Percentiles rank a stretch among this genome's conserved stretches.
phyloP scores from a whole-genome alignment of 2,113 vertebrate species.

The Cyprinodon tularosa region DNA sequence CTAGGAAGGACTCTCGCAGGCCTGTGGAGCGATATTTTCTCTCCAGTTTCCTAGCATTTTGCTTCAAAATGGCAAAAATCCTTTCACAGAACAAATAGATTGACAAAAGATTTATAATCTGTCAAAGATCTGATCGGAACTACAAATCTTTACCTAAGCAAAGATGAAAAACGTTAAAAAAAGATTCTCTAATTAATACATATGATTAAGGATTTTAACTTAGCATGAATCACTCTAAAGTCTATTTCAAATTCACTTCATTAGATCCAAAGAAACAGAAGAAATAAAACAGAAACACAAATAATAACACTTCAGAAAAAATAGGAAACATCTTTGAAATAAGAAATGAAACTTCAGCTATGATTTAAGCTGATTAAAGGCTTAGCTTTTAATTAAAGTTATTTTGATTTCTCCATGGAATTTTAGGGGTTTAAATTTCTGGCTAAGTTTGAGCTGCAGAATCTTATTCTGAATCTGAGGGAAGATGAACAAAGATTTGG shows the following conservation, averaged over 20 bases:
- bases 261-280: not conserved
- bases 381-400: not conserved
- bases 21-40: too few relatives aligned
- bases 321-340: not conserved
- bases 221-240: not conserved
- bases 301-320: not conserved
- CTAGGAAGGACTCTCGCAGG: too few relatives aligned
- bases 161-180: too few relatives aligned
- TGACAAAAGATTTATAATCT: too few relatives aligned
- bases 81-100: too few relatives aligned
- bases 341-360: not conserved
- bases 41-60: too few relatives aligned
- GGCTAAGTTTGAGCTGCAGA: not conserved
- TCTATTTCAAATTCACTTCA: not conserved
- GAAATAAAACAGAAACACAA: not conserved
- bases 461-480: not conserved
- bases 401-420: not conserved
- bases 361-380: not conserved
- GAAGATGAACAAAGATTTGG: not conserved
- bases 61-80: too few relatives aligned
- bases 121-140: too few relatives aligned
- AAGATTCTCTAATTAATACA: too few relatives aligned
- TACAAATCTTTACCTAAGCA: too few relatives aligned
- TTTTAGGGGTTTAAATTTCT: not conserved
- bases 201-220: not conserved